Conservation (phyloP, 2,113 vertebrate genomes). For the Platysteira castanea region DNA sequence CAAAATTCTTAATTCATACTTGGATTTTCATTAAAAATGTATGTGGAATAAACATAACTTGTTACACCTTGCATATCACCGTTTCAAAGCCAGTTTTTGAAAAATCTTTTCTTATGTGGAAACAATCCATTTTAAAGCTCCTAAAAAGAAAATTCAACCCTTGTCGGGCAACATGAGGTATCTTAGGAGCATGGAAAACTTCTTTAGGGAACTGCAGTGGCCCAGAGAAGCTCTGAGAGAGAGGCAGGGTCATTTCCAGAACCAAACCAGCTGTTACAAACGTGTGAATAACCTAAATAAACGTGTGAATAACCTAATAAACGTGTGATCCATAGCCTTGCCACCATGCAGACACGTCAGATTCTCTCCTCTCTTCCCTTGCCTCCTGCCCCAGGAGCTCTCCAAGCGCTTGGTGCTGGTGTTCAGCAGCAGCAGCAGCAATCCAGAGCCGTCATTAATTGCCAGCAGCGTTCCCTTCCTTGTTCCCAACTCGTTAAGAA, state of each 20-base stretch:
- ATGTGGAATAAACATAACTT: neutral
- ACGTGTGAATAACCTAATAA: too few relatives aligned
- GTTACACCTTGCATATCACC: neutral
- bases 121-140: neutral
- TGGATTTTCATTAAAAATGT: neutral
- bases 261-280: neutral
- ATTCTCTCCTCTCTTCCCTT: neutral
- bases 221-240: neutral
- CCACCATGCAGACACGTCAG: accelerated
- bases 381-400: neutral
- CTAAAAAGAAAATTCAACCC: too few relatives aligned
- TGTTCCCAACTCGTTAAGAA: neutral
- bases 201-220: neutral
- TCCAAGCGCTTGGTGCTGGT: neutral
- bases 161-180: neutral
- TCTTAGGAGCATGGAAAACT: neutral
- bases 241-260: neutral
- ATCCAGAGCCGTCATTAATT: neutral
- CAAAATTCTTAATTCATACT: neutral
- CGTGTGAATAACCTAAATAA: too few relatives aligned
- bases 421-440: neutral
- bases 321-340: accelerated
- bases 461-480: neutral
- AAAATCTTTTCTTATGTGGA: neutral
- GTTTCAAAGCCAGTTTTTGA: neutral